Evolutionary conservation across 2,888 invertebrate genomes (phyloP), one percentile per base, ranked within the genome.

Genomic region (Platycheirus albimanus): DNA sequence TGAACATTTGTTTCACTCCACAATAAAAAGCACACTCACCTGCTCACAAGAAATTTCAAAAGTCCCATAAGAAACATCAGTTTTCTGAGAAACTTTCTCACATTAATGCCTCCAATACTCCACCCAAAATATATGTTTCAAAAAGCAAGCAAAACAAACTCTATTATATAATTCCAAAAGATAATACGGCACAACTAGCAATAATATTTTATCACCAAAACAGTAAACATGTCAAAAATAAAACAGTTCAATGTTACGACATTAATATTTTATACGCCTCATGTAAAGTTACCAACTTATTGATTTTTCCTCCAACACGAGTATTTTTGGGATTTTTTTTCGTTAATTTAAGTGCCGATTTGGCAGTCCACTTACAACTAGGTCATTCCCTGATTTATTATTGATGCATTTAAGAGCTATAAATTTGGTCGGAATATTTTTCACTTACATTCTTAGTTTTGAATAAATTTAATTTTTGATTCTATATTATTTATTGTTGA

Each of bases 231-330:
- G 41, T 56, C 24, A 56, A 41, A 36, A 24, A n/a, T n/a, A n/a
- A 54, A 56, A 33, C 19, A 45, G 28, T 61, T 61, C 61, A 61
- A 61, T 61, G 61, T 61, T 61, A 61, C 61, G 61, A 61, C 43
- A 61, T 20, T 61, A 45, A 61, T 45, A 41, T 28, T 30, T 30
- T 19, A 3, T 45, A 30, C 13, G 24, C 20, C 13, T 33, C 8
- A 38, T 41, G 24, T 43, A 61, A 30, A 33, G n/a, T n/a, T n/a
- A n/a, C n/a, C n/a, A 43, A 4, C 15, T 45, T 51, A 76, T 76
- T 58, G 75, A 76, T 76, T 76, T 76, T 76, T 67, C 67, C 41
- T 56, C 19, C 19, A 49, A 15, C 41, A 54, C 43, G 30, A 30
- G 43, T 30, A n/a, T n/a, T n/a, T n/a, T n/a, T n/a, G n/a, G n/a